A percentile compares a stretch with the other conserved stretches of the same genome.
Conservation (phyloP, 30 jellyfish, hydroid and myxozoan genomes). For the Pelagia noctiluca region DNA sequence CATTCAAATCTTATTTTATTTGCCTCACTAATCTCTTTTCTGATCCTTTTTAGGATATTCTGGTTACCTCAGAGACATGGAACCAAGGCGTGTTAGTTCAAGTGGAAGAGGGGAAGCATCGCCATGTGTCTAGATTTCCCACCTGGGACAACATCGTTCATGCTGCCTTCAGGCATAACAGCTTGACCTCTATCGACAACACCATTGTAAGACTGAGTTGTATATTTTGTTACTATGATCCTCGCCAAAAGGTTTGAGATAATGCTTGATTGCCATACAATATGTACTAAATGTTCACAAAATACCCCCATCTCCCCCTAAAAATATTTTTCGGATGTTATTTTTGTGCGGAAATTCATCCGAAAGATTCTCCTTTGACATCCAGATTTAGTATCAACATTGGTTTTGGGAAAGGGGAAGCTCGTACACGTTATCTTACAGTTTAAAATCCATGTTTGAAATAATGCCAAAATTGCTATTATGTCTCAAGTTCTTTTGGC, state of each 20-base stretch:
- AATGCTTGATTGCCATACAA: too few relatives aligned
- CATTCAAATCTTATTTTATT: neutral
- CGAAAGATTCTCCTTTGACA: too few relatives aligned
- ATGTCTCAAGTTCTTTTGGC: too few relatives aligned
- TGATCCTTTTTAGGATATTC: slow-evolving; percentile 59
- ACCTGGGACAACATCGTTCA: slow-evolving; percentile 71
- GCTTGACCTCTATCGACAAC: slow-evolving; percentile 69
- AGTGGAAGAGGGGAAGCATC: slow-evolving; percentile 63
- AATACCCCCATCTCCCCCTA: too few relatives aligned
- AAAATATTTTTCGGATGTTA: too few relatives aligned
- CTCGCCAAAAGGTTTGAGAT: too few relatives aligned
- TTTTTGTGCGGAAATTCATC: too few relatives aligned
- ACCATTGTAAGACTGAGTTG: slow-evolving; percentile 70
- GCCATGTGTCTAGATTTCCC: slow-evolving; percentile 30
- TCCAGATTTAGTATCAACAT: too few relatives aligned
- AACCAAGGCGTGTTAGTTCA: slow-evolving; percentile 64
- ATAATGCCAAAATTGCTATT: too few relatives aligned
- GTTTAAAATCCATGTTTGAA: too few relatives aligned
- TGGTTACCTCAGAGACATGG: slow-evolving; percentile 81
- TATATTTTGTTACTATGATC: neutral
- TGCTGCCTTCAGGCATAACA: slow-evolving; percentile 78
- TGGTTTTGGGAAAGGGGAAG: too few relatives aligned
- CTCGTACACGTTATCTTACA: too few relatives aligned
- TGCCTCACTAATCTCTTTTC: neutral
- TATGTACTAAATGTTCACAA: neutral